Conservation (phyloP, 2,888 invertebrate genomes). For the Yponomeuta cagnagella region DNA sequence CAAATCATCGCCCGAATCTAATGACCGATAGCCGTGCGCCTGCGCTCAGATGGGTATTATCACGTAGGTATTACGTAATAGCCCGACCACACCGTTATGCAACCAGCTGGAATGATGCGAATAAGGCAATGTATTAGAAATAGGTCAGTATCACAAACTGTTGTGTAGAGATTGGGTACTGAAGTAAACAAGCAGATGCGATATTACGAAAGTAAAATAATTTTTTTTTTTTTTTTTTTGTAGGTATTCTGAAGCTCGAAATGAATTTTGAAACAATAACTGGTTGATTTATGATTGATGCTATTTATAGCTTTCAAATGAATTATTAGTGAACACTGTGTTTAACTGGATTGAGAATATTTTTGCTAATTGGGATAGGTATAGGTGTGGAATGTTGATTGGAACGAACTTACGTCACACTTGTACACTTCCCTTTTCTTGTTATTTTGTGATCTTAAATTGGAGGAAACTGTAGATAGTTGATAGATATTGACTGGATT, state of each 20-base stretch:
- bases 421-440: conserved; percentile 6
- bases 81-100: neutral
- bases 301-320: neutral
- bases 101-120: neutral
- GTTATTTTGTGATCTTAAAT: neutral
- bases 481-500: neutral
- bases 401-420: conserved; percentile 8
- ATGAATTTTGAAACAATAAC: too few species aligned
- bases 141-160: too few species aligned
- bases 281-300: too few species aligned
- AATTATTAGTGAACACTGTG: conserved; percentile 1
- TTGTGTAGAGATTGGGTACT: too few species aligned
- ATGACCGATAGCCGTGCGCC: too few species aligned
- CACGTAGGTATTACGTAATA: too few species aligned
- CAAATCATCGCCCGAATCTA: too few species aligned
- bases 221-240: too few species aligned
- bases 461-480: neutral
- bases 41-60: too few species aligned
- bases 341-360: neutral
- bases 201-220: too few species aligned
- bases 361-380: neutral
- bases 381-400: neutral
- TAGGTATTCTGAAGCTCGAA: too few species aligned
- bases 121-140: neutral
- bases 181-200: too few species aligned